Evolutionary conservation across 2,888 invertebrate species (phyloP).

Genomic region (Cataglyphis rosenhaueri): DNA sequence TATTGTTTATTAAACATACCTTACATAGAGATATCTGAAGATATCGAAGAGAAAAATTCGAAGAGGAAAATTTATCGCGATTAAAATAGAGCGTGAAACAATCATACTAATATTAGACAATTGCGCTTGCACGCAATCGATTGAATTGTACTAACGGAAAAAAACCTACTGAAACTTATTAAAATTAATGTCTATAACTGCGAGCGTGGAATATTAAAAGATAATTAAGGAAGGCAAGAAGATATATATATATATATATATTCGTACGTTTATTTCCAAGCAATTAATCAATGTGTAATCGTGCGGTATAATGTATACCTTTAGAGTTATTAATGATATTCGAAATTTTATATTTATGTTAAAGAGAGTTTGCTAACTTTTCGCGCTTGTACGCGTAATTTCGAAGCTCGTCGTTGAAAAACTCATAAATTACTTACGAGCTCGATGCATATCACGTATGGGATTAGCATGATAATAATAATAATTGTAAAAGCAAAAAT

Average conservation of each 20-base stretch:
- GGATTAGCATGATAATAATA: neutral
- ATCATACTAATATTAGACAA: constrained; percentile 17
- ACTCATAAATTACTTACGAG: neutral
- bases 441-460: neutral
- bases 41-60: neutral
- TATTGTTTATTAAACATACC: neutral
- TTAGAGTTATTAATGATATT: constrained; percentile 4
- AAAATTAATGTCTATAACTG: constrained; percentile 40
- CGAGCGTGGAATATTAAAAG: constrained; percentile 13
- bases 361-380: neutral
- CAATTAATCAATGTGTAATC: neutral
- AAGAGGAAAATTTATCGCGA: neutral
- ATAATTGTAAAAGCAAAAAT: neutral
- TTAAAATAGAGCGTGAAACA: neutral
- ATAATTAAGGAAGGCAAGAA: neutral
- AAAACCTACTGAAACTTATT: constrained; percentile 23
- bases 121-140: neutral
- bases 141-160: constrained; percentile 26
- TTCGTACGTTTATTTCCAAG: neutral
- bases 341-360: neutral
- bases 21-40: neutral
- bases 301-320: neutral
- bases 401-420: neutral
- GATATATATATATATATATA: neutral
- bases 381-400: neutral